Evolutionary conservation across 2,888 invertebrate species (phyloP).

Genomic region (Yponomeuta evonymella): DNA sequence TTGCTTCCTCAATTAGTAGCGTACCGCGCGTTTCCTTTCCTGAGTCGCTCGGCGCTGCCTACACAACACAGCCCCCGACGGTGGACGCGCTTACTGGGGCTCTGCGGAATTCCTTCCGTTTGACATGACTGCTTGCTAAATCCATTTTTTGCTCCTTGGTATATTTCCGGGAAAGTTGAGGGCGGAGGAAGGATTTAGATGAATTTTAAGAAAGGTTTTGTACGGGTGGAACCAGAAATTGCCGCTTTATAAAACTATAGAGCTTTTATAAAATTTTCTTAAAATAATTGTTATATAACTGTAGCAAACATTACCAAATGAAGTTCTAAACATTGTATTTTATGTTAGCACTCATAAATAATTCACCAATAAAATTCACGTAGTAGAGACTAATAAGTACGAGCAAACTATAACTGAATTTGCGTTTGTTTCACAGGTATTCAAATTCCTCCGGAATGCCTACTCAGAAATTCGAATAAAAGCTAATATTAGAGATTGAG

Average conservation of each 20-base stretch:
- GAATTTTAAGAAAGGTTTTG: too few relatives aligned
- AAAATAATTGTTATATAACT: too few relatives aligned
- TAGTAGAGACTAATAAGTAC: too few relatives aligned
- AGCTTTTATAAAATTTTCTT: too few relatives aligned
- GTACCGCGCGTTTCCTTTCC: constrained; percentile 21
- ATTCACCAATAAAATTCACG: too few relatives aligned
- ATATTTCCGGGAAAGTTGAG: background rate
- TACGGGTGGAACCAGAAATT: too few relatives aligned
- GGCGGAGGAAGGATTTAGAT: background rate
- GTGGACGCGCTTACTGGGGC: constrained; percentile 24
- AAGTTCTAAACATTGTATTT: too few relatives aligned
- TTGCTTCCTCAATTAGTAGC: constrained; percentile 19
- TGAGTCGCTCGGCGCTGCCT: constrained; percentile 25
- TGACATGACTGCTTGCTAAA: constrained; percentile 16
- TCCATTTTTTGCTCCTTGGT: background rate
- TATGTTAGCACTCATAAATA: too few relatives aligned
- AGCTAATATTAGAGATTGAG: background rate
- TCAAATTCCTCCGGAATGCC: background rate
- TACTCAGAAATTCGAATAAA: background rate
- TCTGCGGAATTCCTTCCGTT: constrained; percentile 28
- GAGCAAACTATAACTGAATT: background rate
- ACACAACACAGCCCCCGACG: constrained; percentile 31
- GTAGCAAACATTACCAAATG: too few relatives aligned
- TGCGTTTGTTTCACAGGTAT: background rate
- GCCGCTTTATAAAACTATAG: too few relatives aligned